These are phyloP conservation scores for Pararge aegeria DNA, from an alignment of 1,140 invertebrate species.

Conservation along the genomic window DNA sequence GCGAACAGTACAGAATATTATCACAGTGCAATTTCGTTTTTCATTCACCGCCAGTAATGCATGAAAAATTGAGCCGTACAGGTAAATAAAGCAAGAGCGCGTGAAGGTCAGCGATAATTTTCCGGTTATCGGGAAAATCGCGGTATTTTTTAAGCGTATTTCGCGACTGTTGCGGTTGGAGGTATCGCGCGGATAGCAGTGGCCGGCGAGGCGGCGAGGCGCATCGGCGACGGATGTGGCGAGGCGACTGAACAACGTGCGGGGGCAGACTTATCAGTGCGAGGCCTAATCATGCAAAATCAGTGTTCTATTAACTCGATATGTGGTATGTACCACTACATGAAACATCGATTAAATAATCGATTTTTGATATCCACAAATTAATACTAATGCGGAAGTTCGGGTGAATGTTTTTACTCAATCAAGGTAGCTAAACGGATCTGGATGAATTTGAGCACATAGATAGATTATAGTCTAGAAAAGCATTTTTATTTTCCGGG, in stretches of 20 bases:
- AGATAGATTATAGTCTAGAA: too few species aligned
- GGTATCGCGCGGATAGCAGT: constrained; percentile 19
- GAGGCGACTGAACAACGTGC: constrained; percentile 31
- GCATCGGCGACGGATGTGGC: constrained; percentile 35
- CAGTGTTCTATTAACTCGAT: constrained; percentile 36
- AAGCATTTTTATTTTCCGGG: too few species aligned
- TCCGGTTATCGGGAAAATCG: constrained; percentile 53
- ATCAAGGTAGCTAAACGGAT: too few species aligned
- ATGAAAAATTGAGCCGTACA: constrained; percentile 39
- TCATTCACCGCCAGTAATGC: constrained; percentile 21
- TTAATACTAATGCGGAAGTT: too few species aligned
- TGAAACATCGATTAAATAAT: constrained; percentile 11
- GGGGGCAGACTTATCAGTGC: constrained; percentile 60
- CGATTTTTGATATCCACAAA: not conserved
- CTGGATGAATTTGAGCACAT: too few species aligned
- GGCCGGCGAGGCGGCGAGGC: constrained; percentile 22
- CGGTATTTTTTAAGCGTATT: constrained; percentile 32
- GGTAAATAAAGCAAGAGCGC: constrained; percentile 48
- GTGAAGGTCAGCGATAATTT: constrained; percentile 65
- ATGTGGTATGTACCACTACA: constrained; percentile 9
- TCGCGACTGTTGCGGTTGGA: constrained; percentile 32
- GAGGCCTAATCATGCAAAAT: constrained; percentile 55
- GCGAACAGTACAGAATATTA: constrained; percentile 13
- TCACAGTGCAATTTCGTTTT: constrained; percentile 19
- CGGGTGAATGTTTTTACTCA: too few species aligned